Conservation (phyloP, 2,888 invertebrate genomes). For the Saturnia pavonia region DNA sequence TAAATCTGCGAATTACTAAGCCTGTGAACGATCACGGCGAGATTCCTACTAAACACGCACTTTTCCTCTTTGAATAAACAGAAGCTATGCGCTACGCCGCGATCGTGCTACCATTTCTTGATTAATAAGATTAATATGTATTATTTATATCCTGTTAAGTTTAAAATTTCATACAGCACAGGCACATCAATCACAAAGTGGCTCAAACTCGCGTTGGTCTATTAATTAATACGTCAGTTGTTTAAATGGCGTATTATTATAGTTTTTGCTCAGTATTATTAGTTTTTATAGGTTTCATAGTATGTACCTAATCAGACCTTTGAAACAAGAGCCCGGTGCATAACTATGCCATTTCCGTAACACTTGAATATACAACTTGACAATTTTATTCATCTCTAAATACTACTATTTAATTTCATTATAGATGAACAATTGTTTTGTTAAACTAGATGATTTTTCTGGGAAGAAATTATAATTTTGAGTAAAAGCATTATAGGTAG, state of each 20-base stretch:
- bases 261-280: conserved; percentile 77
- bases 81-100: neutral
- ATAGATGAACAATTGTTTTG: conserved; percentile 33
- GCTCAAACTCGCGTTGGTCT: conserved; percentile 75
- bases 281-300: conserved; percentile 58
- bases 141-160: conserved; percentile 9
- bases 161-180: conserved; percentile 16
- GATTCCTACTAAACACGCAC: neutral
- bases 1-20: neutral
- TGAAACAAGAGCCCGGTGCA: conserved; percentile 67
- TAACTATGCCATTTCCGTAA: conserved; percentile 1
- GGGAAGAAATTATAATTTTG: conserved; percentile 49
- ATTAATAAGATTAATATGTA: conserved; percentile 3
- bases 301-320: conserved; percentile 47
- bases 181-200: conserved; percentile 22
- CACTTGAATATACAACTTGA: neutral
- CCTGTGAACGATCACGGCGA: conserved; percentile 1
- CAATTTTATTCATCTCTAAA: neutral
- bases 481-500: conserved; percentile 72
- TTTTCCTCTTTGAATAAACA: neutral
- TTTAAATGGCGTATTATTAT: conserved; percentile 55
- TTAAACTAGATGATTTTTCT: conserved; percentile 65
- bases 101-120: neutral
- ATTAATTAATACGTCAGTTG: conserved; percentile 26
- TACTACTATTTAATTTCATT: conserved; percentile 15